Base-by-base conservation (phyloP, 2,797 vertebrate genomes). In the Sebastes cheni region DNA sequence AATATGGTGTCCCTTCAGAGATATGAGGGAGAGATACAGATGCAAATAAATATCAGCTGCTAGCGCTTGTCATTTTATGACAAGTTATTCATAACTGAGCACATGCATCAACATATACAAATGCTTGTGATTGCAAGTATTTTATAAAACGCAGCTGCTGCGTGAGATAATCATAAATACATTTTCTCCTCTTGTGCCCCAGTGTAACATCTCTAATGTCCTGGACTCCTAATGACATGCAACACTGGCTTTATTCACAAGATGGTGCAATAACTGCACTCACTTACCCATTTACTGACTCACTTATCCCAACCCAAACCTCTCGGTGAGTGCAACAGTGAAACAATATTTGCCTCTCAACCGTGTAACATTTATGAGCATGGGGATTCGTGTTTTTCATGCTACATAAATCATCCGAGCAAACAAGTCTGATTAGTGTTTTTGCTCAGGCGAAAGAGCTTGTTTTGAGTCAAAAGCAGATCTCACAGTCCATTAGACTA, bases 201-300 rank as follows among this genome's bases (percentile, higher is more conserved):
- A 36, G 6, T 71, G 67, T 29, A 70, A 67, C 32, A 30, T 22
- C 64, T 72, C 22, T 42, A 78, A 61, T 72, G 79, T 87, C 78
- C 75, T 61, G 66, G 80, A 82, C 69, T 82, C 55, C 42, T 85
- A 85, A 86, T 86, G 75, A 68, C 76, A 81, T 95, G 95, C 82
- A 95, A 84, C 91, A 86, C 91, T 92, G 83, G 75, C 72, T 93
- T 93, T 86, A 88, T 94, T 94, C 94, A 94, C 94, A 94, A 94
- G 95, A 90, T 94, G 94, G 94, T 93, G 95, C 93, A 95, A 91
- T 92, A 91, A 92, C 92, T 91, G 92, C 88, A 92, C 70, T 77
- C 79, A 93, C 88, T 88, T 77, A 76, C 7, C 59, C 68, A 83
- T 80, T 84, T 65, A 70, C 68, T 59, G 79, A 61, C 55, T 83